Evolutionary conservation across 1,140 invertebrate species (phyloP), one percentile per base, ranked within the genome.

Genomic region (Neodiprion pinetum): DNA sequence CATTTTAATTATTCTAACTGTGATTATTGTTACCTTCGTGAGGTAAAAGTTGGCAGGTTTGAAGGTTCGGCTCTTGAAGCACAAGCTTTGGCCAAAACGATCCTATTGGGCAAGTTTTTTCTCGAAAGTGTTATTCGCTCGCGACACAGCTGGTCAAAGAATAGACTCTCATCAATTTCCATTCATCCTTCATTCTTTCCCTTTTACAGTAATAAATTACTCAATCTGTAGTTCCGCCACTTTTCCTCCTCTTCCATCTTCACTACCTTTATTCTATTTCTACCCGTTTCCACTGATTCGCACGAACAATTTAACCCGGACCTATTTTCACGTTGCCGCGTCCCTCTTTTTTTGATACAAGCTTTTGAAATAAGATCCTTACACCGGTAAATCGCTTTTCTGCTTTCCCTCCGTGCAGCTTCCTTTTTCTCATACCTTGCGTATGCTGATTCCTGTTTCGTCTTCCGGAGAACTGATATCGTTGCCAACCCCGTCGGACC

Each of bases 221-320:
- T 17, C 53, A 61, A 61, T 61, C 53, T 17, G 53, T 61, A 61
- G 53, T 14, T 14, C 11, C 53, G 53, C 28, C 28, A 40, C 28
- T 40, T 40, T 40, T 40, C 28, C 28, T 1, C 28, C 28, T 40
- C 28, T 40, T 14, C 61, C 61, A 65, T 21, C 61, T 65, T 23
- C 17, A 14, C 17, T 65, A 14, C 61, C 61, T 65, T 21, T 65
- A 17, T 21, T 21, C 17, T 21, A 14, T 65, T 65, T 75, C 73
- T 82, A 80, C 73, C 75, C 80, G 75, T 79, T 78, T 78, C 77
- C 75, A 71, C 73, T 72, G 76, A 67, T 76, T 80, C 78, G 85
- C 79, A 82, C 82, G 84, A 81, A 83, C 84, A 85, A 87, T 87
- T 87, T 87, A 86, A 75, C 79, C 70, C 67, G 76, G 76, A 75